Evolutionary conservation across 2,113 vertebrate species (phyloP).

Genomic region (Pluvianellus socialis): DNA sequence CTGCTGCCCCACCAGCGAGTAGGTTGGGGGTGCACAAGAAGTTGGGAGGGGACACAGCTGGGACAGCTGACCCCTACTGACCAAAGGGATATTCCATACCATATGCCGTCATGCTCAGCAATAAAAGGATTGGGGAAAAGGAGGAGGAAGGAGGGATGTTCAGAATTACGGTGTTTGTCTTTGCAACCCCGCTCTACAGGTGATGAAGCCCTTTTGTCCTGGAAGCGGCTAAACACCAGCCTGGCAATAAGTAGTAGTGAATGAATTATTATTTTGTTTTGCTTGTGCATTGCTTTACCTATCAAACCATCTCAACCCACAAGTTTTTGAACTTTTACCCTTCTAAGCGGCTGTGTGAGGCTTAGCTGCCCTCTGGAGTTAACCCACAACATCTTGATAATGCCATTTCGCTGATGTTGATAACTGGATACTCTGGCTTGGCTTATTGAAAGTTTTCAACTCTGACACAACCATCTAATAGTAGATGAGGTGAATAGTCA

Average conservation of each 20-base stretch:
- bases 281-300: background rate
- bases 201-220: background rate
- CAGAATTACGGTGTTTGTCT: background rate
- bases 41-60: background rate
- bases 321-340: background rate
- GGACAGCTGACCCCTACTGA: background rate
- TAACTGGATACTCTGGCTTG: background rate
- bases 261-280: background rate
- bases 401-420: background rate
- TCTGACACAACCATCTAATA: background rate
- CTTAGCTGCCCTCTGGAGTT: background rate
- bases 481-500: background rate
- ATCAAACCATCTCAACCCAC: background rate
- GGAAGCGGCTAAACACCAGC: background rate
- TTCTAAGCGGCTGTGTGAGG: background rate
- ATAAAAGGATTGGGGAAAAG: background rate
- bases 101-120: rapidly evolving
- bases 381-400: background rate
- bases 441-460: background rate
- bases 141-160: background rate
- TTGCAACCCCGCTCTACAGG: rapidly evolving
- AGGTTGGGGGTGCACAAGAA: background rate
- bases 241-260: background rate
- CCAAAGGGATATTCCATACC: background rate
- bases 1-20: rapidly evolving